phyloP scores from a whole-genome alignment of 2,113 vertebrate species.

The Pao palembangensis region DNA sequence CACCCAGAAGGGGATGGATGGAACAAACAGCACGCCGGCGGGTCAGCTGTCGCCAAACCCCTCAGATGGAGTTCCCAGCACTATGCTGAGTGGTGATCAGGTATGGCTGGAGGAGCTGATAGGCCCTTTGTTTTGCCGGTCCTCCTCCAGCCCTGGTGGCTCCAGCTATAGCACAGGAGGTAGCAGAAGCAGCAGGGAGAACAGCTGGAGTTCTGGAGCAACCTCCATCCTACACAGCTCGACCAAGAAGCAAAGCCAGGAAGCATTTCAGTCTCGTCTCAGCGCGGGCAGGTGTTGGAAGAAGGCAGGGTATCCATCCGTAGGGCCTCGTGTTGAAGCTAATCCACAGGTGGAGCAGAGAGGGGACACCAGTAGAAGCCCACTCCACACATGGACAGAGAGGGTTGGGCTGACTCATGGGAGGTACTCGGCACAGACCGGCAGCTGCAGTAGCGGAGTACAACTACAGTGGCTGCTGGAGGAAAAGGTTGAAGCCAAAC shows the following conservation, averaged over 20 bases:
- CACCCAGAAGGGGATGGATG: conserved; percentile 28
- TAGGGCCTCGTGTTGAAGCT: conserved; percentile 8
- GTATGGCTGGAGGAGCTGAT: conserved; percentile 49
- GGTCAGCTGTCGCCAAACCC: conserved; percentile 5
- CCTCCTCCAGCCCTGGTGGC: conserved; percentile 29
- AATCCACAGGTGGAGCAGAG: conserved; percentile 22
- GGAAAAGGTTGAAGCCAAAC: conserved; percentile 73
- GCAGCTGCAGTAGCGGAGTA: not conserved
- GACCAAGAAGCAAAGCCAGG: conserved; percentile 62
- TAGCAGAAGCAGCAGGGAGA: conserved; percentile 35
- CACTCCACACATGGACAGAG: conserved; percentile 9
- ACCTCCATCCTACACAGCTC: conserved; percentile 51
- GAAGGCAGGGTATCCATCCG: conserved; percentile 4
- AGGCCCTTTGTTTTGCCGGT: conserved; percentile 15
- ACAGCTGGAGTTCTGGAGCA: conserved; percentile 51
- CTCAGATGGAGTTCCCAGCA: not conserved
- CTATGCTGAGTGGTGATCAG: conserved; percentile 16
- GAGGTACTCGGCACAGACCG: conserved; percentile 49
- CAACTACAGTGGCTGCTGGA: conserved; percentile 65
- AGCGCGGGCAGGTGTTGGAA: conserved; percentile 15
- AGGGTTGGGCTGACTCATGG: conserved; percentile 30
- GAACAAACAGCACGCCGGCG: conserved; percentile 3
- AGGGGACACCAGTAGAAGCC: conserved; percentile 24
- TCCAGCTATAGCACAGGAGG: conserved; percentile 48
- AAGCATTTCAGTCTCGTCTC: conserved; percentile 51